Percentiles rank a stretch among this genome's conserved stretches.
These are phyloP conservation scores for Oceanites oceanicus DNA, from an alignment of 2,113 vertebrate genomes.

Conservation along the genomic window DNA sequence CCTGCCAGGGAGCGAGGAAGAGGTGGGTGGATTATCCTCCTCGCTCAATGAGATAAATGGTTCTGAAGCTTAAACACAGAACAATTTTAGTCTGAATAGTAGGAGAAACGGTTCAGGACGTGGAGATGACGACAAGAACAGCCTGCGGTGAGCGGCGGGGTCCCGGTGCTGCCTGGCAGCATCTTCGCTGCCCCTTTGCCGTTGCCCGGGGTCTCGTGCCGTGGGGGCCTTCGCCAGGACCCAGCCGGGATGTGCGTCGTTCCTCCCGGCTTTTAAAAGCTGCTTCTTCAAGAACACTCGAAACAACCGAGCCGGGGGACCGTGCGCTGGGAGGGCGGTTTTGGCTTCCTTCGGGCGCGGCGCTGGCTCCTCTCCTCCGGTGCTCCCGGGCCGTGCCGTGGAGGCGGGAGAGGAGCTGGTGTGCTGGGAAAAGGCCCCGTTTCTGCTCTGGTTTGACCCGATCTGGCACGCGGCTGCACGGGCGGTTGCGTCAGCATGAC, in stretches of 20 bases:
- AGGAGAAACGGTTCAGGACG: slow-evolving; percentile 20
- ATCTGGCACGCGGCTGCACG: rapidly evolving
- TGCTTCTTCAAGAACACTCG: not conserved
- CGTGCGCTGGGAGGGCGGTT: rapidly evolving
- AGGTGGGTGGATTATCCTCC: slow-evolving; percentile 64
- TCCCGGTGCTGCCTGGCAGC: not conserved
- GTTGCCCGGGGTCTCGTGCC: rapidly evolving
- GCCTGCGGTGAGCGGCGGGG: not conserved
- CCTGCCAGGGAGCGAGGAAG: slow-evolving; percentile 59
- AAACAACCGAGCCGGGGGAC: not conserved
- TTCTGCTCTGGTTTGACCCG: not conserved
- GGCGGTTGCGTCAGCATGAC: rapidly evolving
- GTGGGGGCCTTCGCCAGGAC: not conserved
- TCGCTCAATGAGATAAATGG: slow-evolving; percentile 68
- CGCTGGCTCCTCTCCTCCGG: not conserved
- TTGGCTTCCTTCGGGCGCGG: rapidly evolving
- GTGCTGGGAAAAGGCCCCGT: not conserved
- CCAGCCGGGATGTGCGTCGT: not conserved
- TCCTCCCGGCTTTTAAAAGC: not conserved
- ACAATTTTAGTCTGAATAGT: slow-evolving; percentile 63
- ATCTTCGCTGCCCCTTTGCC: not conserved
- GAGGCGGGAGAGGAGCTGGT: not conserved
- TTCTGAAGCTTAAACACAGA: slow-evolving; percentile 59
- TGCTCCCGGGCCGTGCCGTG: rapidly evolving
- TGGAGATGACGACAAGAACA: not conserved